Evolutionary conservation across 2,113 vertebrate species (phyloP).

Genomic region (Mixornis gularis): DNA sequence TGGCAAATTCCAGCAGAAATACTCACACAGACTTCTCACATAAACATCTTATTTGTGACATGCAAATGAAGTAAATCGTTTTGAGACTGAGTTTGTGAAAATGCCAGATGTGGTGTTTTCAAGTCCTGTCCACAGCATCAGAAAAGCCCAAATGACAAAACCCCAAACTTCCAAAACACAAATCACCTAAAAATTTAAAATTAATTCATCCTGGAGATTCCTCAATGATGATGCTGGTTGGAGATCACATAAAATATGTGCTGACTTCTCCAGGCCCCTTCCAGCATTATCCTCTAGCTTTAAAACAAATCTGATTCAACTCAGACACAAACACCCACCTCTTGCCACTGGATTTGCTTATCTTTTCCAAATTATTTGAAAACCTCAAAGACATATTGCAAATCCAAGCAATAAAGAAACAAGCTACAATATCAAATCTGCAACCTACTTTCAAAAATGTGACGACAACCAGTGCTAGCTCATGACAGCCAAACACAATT

Average conservation of each 20-base stretch:
- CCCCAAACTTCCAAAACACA: background rate
- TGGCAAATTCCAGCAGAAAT: background rate
- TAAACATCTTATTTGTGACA: background rate
- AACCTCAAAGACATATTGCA: background rate
- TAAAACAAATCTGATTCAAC: background rate
- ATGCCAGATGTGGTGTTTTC: rapidly evolving
- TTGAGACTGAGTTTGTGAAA: background rate
- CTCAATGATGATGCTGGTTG: background rate
- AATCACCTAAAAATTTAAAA: background rate
- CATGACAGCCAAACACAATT: background rate
- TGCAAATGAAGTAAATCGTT: background rate
- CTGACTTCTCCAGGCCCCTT: background rate
- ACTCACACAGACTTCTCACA: background rate
- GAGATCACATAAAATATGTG: background rate
- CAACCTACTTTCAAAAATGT: background rate
- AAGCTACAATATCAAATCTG: background rate
- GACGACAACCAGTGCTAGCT: rapidly evolving
- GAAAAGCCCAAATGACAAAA: background rate
- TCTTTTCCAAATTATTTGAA: background rate
- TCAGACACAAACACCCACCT: background rate
- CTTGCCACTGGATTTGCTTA: background rate
- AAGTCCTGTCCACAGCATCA: background rate
- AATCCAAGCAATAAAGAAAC: background rate
- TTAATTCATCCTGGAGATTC: background rate
- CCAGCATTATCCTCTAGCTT: background rate